Conservation (phyloP, 2,113 vertebrate species). For the Ceuthmochares aereus region DNA sequence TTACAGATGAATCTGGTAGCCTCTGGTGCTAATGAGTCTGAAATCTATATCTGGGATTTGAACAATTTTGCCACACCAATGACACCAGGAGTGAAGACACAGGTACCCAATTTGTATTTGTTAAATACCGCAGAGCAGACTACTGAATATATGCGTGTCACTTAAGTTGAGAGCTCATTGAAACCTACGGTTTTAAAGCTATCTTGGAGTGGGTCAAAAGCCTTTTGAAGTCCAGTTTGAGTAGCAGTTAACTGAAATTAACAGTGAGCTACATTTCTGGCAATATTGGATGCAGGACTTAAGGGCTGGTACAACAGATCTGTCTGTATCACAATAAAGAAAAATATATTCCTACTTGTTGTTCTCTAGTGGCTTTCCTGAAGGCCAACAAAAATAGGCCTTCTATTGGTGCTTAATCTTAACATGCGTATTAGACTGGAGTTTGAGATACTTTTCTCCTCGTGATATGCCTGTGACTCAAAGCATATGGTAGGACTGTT, state of each 20-base stretch:
- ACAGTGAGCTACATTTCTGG: background rate
- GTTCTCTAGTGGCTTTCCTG: background rate
- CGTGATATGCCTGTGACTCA: background rate
- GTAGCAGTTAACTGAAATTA: background rate
- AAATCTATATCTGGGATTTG: slow-evolving; percentile 99
- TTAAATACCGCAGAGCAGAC: background rate
- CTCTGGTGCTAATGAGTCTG: slow-evolving; percentile 96
- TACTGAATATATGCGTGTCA: background rate
- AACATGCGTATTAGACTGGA: background rate
- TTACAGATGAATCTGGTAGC: slow-evolving; percentile 91
- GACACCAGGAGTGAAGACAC: slow-evolving; percentile 95
- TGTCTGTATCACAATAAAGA: background rate
- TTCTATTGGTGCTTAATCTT: background rate
- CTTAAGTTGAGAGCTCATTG: background rate
- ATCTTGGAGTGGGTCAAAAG: rapidly evolving
- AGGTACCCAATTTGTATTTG: slow-evolving; percentile 77
- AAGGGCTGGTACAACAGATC: background rate
- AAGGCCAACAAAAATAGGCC: background rate
- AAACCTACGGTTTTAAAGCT: background rate
- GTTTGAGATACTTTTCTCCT: background rate
- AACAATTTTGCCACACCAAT: slow-evolving; percentile 94
- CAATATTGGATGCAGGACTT: background rate
- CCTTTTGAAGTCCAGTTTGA: background rate
- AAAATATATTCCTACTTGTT: background rate
- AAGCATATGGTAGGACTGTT: background rate